A percentile compares a stretch with the other conserved stretches of the same genome.
These are phyloP conservation scores for Noturus placidus DNA, from an alignment of 2,113 vertebrate genomes.

Conservation along the genomic window DNA sequence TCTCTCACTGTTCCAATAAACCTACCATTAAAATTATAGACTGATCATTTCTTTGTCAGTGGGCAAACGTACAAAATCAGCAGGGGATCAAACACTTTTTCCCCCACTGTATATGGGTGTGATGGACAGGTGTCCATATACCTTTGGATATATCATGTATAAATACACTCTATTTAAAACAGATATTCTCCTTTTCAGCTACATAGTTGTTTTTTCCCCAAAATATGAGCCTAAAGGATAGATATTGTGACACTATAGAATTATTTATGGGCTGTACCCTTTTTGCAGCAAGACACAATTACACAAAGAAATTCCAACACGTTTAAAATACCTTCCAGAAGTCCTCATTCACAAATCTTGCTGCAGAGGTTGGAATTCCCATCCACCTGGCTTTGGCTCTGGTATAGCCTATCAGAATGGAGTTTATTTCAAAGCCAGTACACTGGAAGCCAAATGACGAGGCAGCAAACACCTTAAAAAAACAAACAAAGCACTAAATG, in stretches of 20 bases:
- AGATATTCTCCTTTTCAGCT: neutral
- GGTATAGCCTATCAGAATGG: slow-evolving; percentile 67
- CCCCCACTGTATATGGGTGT: too few species aligned
- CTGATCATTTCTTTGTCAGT: too few species aligned
- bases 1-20: too few species aligned
- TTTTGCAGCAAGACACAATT: neutral
- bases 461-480: slow-evolving; percentile 68
- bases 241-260: neutral
- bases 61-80: too few species aligned
- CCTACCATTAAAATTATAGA: too few species aligned
- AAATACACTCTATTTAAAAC: neutral
- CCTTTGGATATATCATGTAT: neutral
- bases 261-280: neutral
- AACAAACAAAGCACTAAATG: neutral
- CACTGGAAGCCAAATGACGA: slow-evolving; percentile 68
- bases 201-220: neutral
- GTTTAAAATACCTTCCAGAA: slow-evolving; percentile 70
- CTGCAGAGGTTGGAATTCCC: slow-evolving; percentile 60
- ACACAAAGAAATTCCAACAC: neutral
- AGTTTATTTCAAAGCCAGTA: slow-evolving; percentile 78
- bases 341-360: slow-evolving; percentile 69
- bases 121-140: neutral
- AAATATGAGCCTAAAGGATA: neutral
- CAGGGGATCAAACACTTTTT: too few species aligned
- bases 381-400: slow-evolving; percentile 64